Evolutionary conservation across 2,888 invertebrate genomes (phyloP).

Genomic region (Abrostola triplasia): DNA sequence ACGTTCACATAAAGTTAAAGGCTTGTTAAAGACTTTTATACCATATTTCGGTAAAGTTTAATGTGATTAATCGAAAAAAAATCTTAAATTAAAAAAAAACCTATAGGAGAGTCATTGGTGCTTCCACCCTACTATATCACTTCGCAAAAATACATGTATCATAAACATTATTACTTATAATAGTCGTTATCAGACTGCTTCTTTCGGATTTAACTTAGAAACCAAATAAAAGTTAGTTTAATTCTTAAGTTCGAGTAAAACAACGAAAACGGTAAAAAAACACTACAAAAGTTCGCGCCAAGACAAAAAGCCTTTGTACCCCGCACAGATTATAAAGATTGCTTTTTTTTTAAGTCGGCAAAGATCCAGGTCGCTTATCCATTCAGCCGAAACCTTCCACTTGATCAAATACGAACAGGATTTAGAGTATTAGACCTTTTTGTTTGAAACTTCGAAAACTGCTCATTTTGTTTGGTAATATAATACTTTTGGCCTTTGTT

Average conservation of each 20-base stretch:
- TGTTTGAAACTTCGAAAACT: conserved; percentile 49
- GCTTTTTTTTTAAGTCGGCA: conserved; percentile 51
- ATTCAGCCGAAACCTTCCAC: conserved; percentile 70
- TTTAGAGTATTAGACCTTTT: conserved; percentile 64
- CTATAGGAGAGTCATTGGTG: no score
- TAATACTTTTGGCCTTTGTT: conserved; percentile 40
- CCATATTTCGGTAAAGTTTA: no score
- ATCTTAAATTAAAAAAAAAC: no score
- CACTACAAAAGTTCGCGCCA: conserved; percentile 27
- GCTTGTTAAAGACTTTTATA: no score
- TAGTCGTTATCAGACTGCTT: no score
- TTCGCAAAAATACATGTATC: no score
- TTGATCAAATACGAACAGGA: conserved; percentile 69
- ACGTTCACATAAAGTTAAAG: no score
- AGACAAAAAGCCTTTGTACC: conserved; percentile 48
- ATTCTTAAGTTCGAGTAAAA: neutral
- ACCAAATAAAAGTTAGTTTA: neutral
- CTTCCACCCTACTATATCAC: no score
- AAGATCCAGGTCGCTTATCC: conserved; percentile 53
- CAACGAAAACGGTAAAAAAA: conserved; percentile 2
- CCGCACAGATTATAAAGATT: conserved; percentile 45
- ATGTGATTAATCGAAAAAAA: no score
- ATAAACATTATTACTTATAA: no score
- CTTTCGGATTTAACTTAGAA: no score
- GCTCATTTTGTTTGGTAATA: conserved; percentile 48